A percentile compares a stretch with the other conserved stretches of the same genome.
Conservation (phyloP, 1,140 invertebrate species). For the Proctacanthus coquilletti region DNA sequence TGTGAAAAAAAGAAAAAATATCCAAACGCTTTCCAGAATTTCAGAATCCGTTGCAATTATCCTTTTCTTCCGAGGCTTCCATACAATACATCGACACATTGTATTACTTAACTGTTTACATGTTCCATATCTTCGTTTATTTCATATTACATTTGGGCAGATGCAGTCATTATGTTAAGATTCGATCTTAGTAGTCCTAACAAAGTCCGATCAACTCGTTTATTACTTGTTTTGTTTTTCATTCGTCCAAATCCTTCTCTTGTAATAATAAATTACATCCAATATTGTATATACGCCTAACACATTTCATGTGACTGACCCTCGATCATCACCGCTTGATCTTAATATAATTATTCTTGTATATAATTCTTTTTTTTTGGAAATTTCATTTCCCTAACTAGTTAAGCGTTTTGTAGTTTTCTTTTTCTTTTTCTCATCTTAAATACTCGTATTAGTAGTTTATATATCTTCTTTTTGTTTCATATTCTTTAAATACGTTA, state of each 20-base stretch:
- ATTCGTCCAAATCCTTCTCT: too few species aligned
- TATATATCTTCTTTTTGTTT: background rate
- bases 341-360: background rate
- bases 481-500: background rate
- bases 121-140: background rate
- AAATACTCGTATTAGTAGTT: background rate
- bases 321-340: too few species aligned
- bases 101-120: background rate
- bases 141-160: constrained; percentile 1
- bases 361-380: background rate
- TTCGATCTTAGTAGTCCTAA: constrained; percentile 4
- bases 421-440: background rate
- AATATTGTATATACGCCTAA: background rate
- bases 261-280: background rate
- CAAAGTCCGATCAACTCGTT: background rate
- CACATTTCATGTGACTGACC: too few species aligned
- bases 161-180: constrained; percentile 6
- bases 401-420: background rate
- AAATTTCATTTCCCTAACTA: background rate
- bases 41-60: background rate
- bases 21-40: background rate
- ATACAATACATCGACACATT: background rate
- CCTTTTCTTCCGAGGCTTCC: background rate
- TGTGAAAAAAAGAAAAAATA: background rate
- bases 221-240: constrained; percentile 1